Percentiles rank a stretch among this genome's conserved stretches.
These are phyloP conservation scores for Platyrinchus mystaceus DNA, from an alignment of 2,797 vertebrate genomes.

Conservation along the genomic window DNA sequence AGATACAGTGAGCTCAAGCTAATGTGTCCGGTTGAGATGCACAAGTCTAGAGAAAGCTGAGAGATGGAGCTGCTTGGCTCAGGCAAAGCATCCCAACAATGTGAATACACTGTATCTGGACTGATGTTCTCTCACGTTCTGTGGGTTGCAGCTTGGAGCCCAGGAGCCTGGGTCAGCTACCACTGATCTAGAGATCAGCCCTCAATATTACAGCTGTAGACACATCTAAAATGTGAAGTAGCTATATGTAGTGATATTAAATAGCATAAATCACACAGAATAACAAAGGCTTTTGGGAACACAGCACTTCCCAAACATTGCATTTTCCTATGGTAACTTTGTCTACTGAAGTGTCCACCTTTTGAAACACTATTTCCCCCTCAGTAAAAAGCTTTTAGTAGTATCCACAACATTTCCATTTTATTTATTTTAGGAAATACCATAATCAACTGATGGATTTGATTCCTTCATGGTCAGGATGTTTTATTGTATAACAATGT, in stretches of 20 bases:
- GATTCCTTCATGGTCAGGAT: background rate
- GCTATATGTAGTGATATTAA: background rate
- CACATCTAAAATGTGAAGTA: background rate
- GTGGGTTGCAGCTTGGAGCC: background rate
- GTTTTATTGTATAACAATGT: background rate
- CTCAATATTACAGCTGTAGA: background rate
- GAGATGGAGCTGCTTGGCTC: background rate
- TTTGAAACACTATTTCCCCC: background rate
- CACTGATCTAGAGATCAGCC: background rate
- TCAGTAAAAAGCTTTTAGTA: background rate
- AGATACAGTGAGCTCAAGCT: background rate
- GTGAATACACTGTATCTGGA: background rate
- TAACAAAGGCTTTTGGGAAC: background rate
- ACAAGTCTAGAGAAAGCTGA: background rate
- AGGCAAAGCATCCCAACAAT: background rate
- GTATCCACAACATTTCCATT: background rate
- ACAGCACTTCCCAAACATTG: background rate
- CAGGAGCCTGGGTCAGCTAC: background rate
- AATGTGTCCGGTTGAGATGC: background rate
- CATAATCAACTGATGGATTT: background rate
- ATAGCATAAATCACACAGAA: background rate
- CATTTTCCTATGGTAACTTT: background rate
- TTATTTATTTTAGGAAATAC: background rate
- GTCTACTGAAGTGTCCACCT: background rate
- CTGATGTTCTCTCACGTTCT: background rate